Base-by-base conservation (phyloP, 1,140 invertebrate species). In the Zaprionus lachaisei region DNA sequence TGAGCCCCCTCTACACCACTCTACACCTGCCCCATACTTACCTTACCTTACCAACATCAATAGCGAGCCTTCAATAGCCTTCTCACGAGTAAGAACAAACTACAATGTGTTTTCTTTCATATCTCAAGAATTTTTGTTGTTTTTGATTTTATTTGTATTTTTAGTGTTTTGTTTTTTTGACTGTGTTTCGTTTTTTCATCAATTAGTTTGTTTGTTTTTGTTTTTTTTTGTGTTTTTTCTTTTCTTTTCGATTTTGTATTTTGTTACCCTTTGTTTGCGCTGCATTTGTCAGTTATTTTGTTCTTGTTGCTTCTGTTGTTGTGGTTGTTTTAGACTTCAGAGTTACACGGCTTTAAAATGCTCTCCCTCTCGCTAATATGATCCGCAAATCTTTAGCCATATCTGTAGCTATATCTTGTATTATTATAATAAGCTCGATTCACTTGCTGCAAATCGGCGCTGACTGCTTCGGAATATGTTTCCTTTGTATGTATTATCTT, bases 361-460 rank as follows among this genome's bases (percentile, higher is more conserved):
- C 81, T 80, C 64, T 76, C 66, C 57, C 61, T 71, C 81, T 84
- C 68, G 68, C 66, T 66, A 61, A 37, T 71, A 70, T 61, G 73
- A 71, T 64, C 73, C 51, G 37, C 20, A 6, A 51, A 20, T 51
- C 20, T 51, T 20, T 51, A 20, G 14, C 44, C 12, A 5, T 12
- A 51, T 20, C 47, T 51, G 11, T 51, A 47, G 41, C 41, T 17
- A 2, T 47, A 49, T 49, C 44, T 51, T 51, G 20, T 51, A 49
- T 49, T 31, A 49, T 24, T 65, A 63, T 66, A 67, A 67, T 84
- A 84, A 85, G 82, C 82, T 84, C 82, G 78, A 84, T 84, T 84
- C 72, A 81, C 81, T 83, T 84, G 65, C 78, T 84, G 81, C 81
- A 83, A 83, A 83, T 83, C 81, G 81, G 68, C 81, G 65, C 78